Conservation (phyloP, 2,113 vertebrate genomes). For the Phalacrocorax brasilianus region DNA sequence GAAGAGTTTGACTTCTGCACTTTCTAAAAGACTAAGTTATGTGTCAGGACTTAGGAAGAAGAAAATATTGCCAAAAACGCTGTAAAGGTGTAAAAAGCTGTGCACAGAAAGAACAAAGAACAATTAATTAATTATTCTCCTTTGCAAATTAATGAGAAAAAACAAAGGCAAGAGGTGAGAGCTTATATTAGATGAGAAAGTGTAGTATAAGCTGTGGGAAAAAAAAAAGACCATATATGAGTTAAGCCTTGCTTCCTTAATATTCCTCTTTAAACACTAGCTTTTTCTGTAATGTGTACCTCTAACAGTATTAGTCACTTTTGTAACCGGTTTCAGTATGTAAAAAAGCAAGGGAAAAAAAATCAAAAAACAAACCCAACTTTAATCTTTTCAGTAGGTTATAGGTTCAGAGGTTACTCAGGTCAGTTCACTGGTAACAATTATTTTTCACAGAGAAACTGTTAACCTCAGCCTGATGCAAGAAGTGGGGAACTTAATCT, state of each 20-base stretch:
- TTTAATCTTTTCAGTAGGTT: neutral
- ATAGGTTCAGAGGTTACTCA: neutral
- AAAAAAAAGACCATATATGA: neutral
- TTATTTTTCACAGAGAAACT: neutral
- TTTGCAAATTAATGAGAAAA: neutral
- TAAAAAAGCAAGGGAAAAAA: neutral
- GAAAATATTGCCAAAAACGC: neutral
- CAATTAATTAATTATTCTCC: neutral
- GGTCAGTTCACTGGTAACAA: neutral
- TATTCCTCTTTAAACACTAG: neutral
- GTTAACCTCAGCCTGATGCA: neutral
- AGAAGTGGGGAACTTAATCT: neutral
- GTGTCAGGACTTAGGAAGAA: neutral
- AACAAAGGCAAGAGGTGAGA: neutral
- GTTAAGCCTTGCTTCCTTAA: neutral
- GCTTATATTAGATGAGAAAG: neutral
- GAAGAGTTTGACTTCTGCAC: neutral
- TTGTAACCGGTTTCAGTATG: neutral
- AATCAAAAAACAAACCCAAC: neutral
- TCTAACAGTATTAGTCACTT: neutral
- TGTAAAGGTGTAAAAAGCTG: neutral
- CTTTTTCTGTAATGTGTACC: neutral
- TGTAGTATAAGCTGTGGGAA: accelerated
- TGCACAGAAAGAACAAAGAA: neutral
- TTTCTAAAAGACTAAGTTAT: neutral